These are phyloP conservation scores for Trissonchulus latispiculum DNA, from an alignment of 2,888 invertebrate species.

Conservation along the genomic window DNA sequence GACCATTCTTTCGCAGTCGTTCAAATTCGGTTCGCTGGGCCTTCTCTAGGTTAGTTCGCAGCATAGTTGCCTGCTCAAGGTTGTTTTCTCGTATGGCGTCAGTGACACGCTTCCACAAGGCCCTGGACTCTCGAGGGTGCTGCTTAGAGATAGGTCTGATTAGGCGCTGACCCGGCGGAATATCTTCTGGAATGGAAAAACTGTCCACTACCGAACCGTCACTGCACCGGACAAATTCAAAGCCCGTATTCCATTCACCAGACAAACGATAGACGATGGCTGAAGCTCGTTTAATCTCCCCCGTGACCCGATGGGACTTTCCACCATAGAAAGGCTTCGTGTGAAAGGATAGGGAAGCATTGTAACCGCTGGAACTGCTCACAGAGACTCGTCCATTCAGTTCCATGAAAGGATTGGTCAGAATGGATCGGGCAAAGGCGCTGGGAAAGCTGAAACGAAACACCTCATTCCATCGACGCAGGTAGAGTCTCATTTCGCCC, in stretches of 20 bases:
- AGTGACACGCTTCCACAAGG: constrained; percentile 50
- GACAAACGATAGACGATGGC: constrained; percentile 44
- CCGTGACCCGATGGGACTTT: constrained; percentile 49
- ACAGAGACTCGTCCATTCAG: constrained; percentile 47
- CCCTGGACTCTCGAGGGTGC: constrained; percentile 48
- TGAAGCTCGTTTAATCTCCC: constrained; percentile 46
- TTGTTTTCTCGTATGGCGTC: constrained; percentile 46
- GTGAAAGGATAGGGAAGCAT: constrained; percentile 47
- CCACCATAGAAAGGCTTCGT: constrained; percentile 53
- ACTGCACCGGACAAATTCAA: constrained; percentile 45
- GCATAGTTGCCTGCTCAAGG: constrained; percentile 46
- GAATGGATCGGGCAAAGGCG: constrained; percentile 50
- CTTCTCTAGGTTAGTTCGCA: constrained; percentile 6
- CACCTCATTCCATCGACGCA: constrained; percentile 37
- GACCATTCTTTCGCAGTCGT: background rate
- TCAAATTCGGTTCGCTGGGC: constrained; percentile 12
- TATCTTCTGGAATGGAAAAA: constrained; percentile 2
- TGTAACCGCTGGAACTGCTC: background rate
- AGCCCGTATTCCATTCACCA: constrained; percentile 50
- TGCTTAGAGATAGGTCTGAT: constrained; percentile 47
- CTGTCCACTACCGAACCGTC: constrained; percentile 13
- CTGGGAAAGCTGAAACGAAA: constrained; percentile 49
- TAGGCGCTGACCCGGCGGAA: constrained; percentile 16
- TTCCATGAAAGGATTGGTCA: constrained; percentile 51
- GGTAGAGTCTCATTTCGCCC: background rate